Percentiles rank a stretch among this genome's conserved stretches.
phyloP scores from a whole-genome alignment of 2,113 vertebrate genomes.

The Dicaeum eximium region DNA sequence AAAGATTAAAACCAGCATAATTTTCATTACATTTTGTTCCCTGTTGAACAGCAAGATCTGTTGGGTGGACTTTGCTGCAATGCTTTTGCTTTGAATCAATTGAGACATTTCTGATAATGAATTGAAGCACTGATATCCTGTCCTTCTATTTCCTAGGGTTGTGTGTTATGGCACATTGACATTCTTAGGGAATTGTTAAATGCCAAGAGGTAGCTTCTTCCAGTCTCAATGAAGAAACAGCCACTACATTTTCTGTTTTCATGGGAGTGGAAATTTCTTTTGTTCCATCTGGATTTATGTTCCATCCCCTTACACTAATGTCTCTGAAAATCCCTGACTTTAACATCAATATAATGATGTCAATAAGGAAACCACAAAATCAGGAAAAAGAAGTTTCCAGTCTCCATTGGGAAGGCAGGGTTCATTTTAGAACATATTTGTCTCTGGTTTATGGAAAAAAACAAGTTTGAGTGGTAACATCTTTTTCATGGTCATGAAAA shows the following conservation, averaged over 20 bases:
- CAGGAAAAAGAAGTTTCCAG: background rate
- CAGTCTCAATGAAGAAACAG: background rate
- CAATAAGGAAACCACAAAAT: background rate
- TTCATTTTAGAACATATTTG: background rate
- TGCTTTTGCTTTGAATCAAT: too few relatives aligned
- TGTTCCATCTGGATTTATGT: background rate
- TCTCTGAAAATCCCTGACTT: background rate
- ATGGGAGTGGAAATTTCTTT: background rate
- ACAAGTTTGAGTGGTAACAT: background rate
- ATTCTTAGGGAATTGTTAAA: conserved; percentile 1
- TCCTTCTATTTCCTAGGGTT: background rate
- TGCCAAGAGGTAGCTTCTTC: background rate
- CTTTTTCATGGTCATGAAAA: background rate
- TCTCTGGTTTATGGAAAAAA: background rate
- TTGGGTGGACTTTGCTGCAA: background rate
- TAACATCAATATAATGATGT: background rate
- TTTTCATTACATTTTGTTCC: background rate
- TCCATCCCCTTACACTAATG: background rate
- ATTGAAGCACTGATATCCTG: background rate
- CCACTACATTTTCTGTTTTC: background rate
- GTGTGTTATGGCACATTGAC: background rate
- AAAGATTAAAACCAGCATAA: background rate
- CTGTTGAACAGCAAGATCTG: background rate
- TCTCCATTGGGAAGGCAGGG: background rate
- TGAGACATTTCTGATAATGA: background rate